Conservation (phyloP, 2,797 vertebrate genomes). For the Ptychadena robeensis region DNA sequence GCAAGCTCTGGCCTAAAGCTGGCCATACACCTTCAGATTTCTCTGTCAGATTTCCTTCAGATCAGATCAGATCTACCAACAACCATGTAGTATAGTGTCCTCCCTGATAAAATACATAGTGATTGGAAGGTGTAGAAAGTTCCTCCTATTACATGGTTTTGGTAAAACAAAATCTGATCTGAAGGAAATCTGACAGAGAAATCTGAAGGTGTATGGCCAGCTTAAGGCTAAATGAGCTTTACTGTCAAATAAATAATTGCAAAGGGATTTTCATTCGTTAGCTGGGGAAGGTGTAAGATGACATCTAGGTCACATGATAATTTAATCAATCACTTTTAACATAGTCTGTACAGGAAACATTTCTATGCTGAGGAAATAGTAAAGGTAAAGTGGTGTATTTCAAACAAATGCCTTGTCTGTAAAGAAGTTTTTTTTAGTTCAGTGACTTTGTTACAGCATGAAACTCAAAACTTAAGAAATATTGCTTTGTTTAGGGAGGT, state of each 20-base stretch:
- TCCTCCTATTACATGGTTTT: no score
- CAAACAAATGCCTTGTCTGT: background rate
- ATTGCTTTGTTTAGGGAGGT: no score
- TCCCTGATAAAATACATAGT: no score
- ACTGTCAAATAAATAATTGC: conserved; percentile 7
- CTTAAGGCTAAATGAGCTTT: background rate
- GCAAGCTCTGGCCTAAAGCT: background rate
- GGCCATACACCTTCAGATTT: no score
- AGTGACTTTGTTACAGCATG: background rate
- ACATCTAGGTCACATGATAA: background rate
- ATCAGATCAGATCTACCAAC: no score
- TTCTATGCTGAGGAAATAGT: background rate
- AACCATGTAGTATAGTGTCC: no score
- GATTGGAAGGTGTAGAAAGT: no score
- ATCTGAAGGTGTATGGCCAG: no score
- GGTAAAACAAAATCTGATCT: no score
- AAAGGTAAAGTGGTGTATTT: background rate
- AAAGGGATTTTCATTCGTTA: background rate
- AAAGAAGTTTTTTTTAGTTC: no score
- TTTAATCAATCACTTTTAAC: background rate
- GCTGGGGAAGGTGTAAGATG: background rate
- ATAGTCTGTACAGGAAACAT: background rate
- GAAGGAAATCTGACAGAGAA: no score
- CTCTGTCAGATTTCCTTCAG: no score
- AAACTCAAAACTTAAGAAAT: background rate